Percentiles rank a stretch among this genome's conserved stretches.
phyloP scores from a whole-genome alignment of 2,113 vertebrate species.

The Pogonocichla stellata region DNA sequence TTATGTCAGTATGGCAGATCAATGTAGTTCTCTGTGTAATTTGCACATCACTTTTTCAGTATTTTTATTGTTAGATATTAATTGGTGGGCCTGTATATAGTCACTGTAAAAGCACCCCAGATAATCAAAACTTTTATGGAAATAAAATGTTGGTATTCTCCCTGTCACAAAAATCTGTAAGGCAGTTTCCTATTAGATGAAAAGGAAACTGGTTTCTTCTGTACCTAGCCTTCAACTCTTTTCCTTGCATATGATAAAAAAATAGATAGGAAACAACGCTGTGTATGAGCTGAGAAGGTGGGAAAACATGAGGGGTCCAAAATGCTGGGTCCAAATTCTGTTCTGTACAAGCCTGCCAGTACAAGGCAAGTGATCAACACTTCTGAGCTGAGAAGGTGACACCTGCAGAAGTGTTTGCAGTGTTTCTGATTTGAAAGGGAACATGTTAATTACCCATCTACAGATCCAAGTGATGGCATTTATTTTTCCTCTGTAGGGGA shows the following conservation, averaged over 20 bases:
- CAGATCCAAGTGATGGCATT: not conserved
- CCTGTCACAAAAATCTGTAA: not conserved
- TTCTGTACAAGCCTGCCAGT: not conserved
- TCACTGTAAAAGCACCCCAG: not conserved
- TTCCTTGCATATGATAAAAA: not conserved
- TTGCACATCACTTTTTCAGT: not conserved
- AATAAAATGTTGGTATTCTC: not conserved
- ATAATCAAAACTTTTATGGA: not conserved
- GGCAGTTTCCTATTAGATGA: not conserved
- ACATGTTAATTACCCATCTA: not conserved
- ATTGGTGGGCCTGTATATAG: not conserved
- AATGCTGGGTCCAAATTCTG: not conserved
- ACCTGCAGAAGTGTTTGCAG: not conserved
- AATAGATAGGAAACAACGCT: accelerated
- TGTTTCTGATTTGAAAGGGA: not conserved
- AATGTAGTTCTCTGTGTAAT: not conserved
- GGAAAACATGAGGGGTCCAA: not conserved
- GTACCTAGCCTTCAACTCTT: not conserved
- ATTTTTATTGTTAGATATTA: not conserved
- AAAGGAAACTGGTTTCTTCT: not conserved
- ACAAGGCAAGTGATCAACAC: not conserved
- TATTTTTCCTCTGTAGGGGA: not conserved
- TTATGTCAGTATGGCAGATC: not conserved
- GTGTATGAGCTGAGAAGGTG: not conserved
- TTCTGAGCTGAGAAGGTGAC: not conserved